Percentiles rank a stretch among this genome's conserved stretches.
These are phyloP conservation scores for Hycleus phaleratus DNA, from an alignment of 1,140 invertebrate genomes.

Conservation along the genomic window DNA sequence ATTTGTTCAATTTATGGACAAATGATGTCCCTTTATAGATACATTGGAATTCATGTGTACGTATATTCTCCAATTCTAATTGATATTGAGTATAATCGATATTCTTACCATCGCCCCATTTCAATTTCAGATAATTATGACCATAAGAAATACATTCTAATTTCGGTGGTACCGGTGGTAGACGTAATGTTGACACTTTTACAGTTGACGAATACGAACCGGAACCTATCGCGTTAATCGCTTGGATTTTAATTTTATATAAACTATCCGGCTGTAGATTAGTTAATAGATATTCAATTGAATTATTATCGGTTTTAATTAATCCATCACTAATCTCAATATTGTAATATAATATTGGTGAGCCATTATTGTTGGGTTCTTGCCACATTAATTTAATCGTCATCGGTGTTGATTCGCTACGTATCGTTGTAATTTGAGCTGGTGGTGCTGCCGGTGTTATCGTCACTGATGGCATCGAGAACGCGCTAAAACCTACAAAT, in stretches of 20 bases:
- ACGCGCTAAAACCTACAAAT: constrained; percentile 47
- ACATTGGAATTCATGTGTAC: constrained; percentile 59
- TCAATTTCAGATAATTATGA: constrained; percentile 76
- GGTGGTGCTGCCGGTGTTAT: constrained; percentile 67
- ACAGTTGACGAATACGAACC: constrained; percentile 60
- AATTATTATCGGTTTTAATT: constrained; percentile 49
- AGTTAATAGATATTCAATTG: constrained; percentile 45
- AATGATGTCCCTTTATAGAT: constrained; percentile 71
- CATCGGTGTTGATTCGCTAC: constrained; percentile 54
- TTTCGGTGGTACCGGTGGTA: constrained; percentile 67
- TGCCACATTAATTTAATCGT: constrained; percentile 64
- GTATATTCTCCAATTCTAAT: constrained; percentile 66
- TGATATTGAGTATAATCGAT: constrained; percentile 65
- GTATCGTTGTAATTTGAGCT: constrained; percentile 54
- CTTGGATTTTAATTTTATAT: constrained; percentile 70
- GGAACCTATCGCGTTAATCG: constrained; percentile 73
- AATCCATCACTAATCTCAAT: constrained; percentile 60
- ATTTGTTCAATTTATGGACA: constrained; percentile 69
- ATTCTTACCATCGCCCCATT: constrained; percentile 69
- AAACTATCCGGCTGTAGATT: constrained; percentile 48
- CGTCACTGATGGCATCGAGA: constrained; percentile 56
- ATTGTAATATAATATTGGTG: constrained; percentile 65
- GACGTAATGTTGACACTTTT: constrained; percentile 46
- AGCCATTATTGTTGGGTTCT: constrained; percentile 61
- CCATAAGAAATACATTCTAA: constrained; percentile 62